Base-by-base conservation (phyloP, 2,113 vertebrate genomes). In the Protomyctophum bolini region DNA sequence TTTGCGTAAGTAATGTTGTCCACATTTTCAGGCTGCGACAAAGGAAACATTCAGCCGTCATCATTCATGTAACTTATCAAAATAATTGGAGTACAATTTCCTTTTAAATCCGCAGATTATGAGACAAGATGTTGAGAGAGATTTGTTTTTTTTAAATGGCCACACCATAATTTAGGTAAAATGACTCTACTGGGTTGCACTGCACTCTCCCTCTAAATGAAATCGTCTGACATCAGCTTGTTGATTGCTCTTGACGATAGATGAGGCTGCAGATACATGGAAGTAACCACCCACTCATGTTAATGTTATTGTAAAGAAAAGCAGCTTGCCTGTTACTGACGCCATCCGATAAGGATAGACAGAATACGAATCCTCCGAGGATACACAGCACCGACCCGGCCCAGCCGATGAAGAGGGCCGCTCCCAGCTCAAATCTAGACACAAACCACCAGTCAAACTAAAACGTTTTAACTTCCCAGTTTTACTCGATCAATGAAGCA, bases 341-440 rank as follows among this genome's bases (percentile, higher is more conserved):
- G 63, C 87, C 85, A 6, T 91, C 87, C 10, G 91, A 80, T 63
- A 94, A 55, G 15, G 92, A 93, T 56, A 94, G 84, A 48, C 92
- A 94, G 75, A 94, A 93, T 49, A 93, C 29, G 1, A 91, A 77
- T 7, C 94, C 94, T 28, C 93, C 94, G 8, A 94, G 77, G 59
- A 93, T 85, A 29, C 89, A 92, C 15, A 95, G 87, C 56, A 92
- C 85, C 4, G 94, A 94, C 55, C 93, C 94, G 11, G 89, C 83
- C 94, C 94, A 95, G 82, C 94, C 93, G 1, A 95, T 93, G 70
- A 95, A 94, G 11, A 95, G 86, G 1, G 94, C 93, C 0, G 91
- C 92, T 41, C 94, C 94, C 15, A 95, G 88, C 67, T 95, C 94
- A 76, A 94, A 94, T 81, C 94, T 94, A 71, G 14, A 6, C 10